Percentiles rank a stretch among this genome's conserved stretches.
phyloP scores from a whole-genome alignment of 2,888 invertebrate genomes.

The Mesorhabditis spiculigera region DNA sequence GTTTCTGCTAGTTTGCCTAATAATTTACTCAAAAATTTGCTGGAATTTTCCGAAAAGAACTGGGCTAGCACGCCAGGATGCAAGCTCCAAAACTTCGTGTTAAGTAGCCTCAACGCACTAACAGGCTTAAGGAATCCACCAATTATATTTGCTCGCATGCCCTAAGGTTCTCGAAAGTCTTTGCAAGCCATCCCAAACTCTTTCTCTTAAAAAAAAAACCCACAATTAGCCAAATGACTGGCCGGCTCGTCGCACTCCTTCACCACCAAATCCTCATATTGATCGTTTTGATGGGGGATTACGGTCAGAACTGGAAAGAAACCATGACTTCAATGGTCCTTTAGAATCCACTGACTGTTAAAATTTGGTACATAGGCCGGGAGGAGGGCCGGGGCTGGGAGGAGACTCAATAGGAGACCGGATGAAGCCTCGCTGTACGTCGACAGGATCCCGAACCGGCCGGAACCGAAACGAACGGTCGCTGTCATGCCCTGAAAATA shows the following conservation, averaged over 20 bases:
- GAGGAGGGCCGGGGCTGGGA: background rate
- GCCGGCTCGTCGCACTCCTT: background rate
- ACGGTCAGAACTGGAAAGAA: background rate
- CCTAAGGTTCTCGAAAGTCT: no score
- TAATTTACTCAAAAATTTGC: no score
- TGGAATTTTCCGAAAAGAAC: no score
- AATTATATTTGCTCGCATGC: no score
- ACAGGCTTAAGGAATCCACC: no score
- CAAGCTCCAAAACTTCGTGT: no score
- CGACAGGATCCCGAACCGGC: background rate
- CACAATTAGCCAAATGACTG: background rate
- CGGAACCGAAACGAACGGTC: background rate
- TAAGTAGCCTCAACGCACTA: no score
- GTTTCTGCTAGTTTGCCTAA: no score
- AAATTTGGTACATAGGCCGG: background rate
- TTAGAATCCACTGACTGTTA: background rate
- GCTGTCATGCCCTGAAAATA: background rate
- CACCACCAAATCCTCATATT: constrained; percentile 1
- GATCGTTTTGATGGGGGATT: background rate
- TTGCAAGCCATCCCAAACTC: no score
- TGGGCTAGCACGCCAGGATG: no score
- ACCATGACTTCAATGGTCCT: background rate
- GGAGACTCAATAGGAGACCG: background rate
- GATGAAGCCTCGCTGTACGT: background rate
- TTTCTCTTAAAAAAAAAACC: background rate